Conservation (phyloP, 2,888 invertebrate genomes). For the Cryptophagus acutangulus region DNA sequence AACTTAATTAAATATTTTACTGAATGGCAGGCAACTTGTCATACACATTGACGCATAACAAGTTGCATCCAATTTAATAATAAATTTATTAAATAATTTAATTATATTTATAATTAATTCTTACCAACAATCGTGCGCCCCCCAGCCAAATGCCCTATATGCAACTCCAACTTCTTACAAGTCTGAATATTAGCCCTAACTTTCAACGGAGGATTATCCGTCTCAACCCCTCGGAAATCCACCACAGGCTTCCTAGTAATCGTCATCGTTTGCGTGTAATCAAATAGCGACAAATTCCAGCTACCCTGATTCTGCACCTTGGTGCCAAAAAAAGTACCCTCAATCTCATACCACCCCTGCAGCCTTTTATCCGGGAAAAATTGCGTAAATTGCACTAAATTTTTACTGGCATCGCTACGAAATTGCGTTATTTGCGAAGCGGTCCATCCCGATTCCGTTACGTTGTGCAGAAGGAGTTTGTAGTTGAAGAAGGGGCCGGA, state of each 20-base stretch:
- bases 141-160: slow-evolving; percentile 67
- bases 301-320: slow-evolving; percentile 60
- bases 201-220: slow-evolving; percentile 47
- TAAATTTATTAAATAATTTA: too few relatives aligned
- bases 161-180: slow-evolving; percentile 72
- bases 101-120: too few relatives aligned
- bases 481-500: slow-evolving; percentile 63
- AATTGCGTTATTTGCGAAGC: slow-evolving; percentile 71
- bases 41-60: too few relatives aligned
- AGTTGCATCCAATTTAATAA: too few relatives aligned
- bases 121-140: slow-evolving; percentile 63
- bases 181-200: slow-evolving; percentile 69
- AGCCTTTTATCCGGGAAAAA: slow-evolving; percentile 77
- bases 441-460: slow-evolving; percentile 73
- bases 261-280: slow-evolving; percentile 62
- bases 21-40: too few relatives aligned
- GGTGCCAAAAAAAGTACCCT: slow-evolving; percentile 59
- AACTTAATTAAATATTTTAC: too few relatives aligned
- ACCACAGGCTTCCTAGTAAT: slow-evolving; percentile 54
- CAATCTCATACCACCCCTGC: slow-evolving; percentile 62
- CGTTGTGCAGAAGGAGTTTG: slow-evolving; percentile 64
- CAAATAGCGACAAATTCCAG: slow-evolving; percentile 72
- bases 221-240: slow-evolving; percentile 36
- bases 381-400: slow-evolving; percentile 69
- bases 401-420: slow-evolving; percentile 61